phyloP scores from a whole-genome alignment of 2,888 invertebrate genomes.

The Plemyria rubiginata region DNA sequence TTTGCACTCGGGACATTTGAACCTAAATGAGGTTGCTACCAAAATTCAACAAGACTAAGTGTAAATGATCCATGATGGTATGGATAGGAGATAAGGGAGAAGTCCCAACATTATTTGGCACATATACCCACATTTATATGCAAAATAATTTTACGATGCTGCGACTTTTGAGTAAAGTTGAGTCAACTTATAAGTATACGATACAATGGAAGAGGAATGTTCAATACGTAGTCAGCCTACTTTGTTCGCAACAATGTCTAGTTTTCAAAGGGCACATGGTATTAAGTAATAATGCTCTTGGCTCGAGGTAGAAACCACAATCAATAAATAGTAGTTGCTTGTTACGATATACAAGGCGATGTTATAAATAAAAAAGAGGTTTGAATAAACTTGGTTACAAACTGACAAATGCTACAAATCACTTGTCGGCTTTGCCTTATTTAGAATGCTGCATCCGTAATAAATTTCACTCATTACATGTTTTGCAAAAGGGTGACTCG shows the following conservation, averaged over 20 bases:
- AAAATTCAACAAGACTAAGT: slow-evolving; percentile 9
- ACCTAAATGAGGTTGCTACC: slow-evolving; percentile 14
- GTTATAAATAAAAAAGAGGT: slow-evolving; percentile 61
- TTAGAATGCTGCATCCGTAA: slow-evolving; percentile 50
- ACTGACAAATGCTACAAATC: slow-evolving; percentile 49
- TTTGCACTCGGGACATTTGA: slow-evolving; percentile 27
- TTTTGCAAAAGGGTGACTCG: slow-evolving; percentile 16
- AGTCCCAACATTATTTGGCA: too few relatives aligned
- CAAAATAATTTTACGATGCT: too few relatives aligned
- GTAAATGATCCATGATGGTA: too few relatives aligned
- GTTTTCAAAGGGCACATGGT: not conserved
- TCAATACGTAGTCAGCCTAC: too few relatives aligned
- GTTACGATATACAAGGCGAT: slow-evolving; percentile 37
- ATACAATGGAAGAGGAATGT: too few relatives aligned
- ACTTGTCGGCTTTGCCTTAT: slow-evolving; percentile 50
- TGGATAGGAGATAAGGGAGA: too few relatives aligned
- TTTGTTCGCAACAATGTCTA: too few relatives aligned
- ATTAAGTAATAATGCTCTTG: slow-evolving; percentile 2
- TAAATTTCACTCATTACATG: slow-evolving; percentile 31
- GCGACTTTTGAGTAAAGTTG: too few relatives aligned
- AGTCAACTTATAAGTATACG: too few relatives aligned
- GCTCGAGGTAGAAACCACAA: slow-evolving; percentile 18
- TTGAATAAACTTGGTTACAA: slow-evolving; percentile 53
- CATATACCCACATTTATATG: too few relatives aligned
- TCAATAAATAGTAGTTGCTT: slow-evolving; percentile 10